Evolutionary conservation across 1,140 invertebrate genomes (phyloP), one percentile per base, ranked within the genome.

Genomic region (Linepithema humile): DNA sequence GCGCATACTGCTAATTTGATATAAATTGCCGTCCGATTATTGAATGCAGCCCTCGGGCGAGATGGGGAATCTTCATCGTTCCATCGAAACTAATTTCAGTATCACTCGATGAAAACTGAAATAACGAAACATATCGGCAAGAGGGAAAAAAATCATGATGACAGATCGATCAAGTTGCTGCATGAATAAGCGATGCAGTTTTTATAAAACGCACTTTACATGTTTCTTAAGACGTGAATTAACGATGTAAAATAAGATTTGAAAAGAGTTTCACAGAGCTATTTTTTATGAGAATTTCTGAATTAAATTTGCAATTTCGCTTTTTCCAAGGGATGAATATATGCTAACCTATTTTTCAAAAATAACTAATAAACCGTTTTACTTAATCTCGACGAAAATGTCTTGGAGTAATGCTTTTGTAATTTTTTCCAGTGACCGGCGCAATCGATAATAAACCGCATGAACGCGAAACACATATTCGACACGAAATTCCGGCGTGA

Each of bases 1-100:
- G 53, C 72, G 32, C 23, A 26, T 23, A 48, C 70, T 43, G 73
- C 38, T 89, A 89, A 89, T 88, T 88, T 77, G 55, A 87, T 88
- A 86, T 85, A 88, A 88, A 89, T 89, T 89, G 70, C 86, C 75
- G 55, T 57, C 38, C 50, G 65, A 57, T 82, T 74, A 74, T 82
- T 69, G 83, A 87, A 84, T 83, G 38, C 73, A 67, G 20, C 50
- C 55, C 55, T 29, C 64, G 32, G 55, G 43, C 55, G 23, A 32
- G 15, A 67, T 40, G 40, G 35, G 20, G 70, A 62, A 80, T 35
- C 35, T 53, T 85, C 73, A 45, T 75, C 59, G 12, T 64, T 59
- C 0, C n/a, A n/a, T n/a, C 23, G 50, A 65, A 15, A 38, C 43
- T 82, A 60, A 72, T 82, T 82, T 74, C 38, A 60, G 29, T 74